Evolutionary conservation across 2,888 invertebrate species (phyloP), one percentile per base, ranked within the genome.

Genomic region (Pollenia griseotomentosa): DNA sequence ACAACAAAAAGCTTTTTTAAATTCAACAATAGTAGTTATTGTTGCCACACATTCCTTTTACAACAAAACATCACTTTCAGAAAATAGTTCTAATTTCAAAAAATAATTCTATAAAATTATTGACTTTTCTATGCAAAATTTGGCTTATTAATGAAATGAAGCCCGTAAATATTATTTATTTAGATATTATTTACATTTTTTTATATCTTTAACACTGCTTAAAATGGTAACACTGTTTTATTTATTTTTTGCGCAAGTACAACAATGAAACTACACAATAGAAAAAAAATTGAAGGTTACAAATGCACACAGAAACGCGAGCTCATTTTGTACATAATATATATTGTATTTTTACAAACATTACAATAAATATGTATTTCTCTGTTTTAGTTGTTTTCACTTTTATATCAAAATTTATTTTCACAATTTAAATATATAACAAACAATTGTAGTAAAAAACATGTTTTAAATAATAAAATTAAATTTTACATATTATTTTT

Each of bases 251-350:
- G 68, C 44, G 70, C 61, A 61, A 53, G 79, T 59, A 63, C 75
- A 42, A 75, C 16, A 14, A 59, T 42, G 10, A 19, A 8, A 59
- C 12, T 23, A 55, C 57, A 57, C 46, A 55, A 59, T 40, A 48
- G 19, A 7, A 65, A 55, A 48, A 82, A 14, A 19, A 48, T 82
- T 82, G 74, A 82, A 82, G 81, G 81, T 66, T 74, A 82, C 74
- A 33, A 55, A 55, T 42, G 57, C 81, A 74, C 66, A 82, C 73
- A 74, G 40, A 71, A 82, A 66, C 40, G 10, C 74, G 51, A 74
- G 48, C 65, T n/a, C 65, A 57, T 70, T 59, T 65, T 51, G 14
- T 65, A 71, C 6, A 40, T 61, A 74, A 7, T 8, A 42, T 55
- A 51, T 48, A 61, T 51, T 42, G 14, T 59, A 40, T 11, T 48